Evolutionary conservation across 2,113 vertebrate genomes (phyloP).

Genomic region (Anser cygnoides): DNA sequence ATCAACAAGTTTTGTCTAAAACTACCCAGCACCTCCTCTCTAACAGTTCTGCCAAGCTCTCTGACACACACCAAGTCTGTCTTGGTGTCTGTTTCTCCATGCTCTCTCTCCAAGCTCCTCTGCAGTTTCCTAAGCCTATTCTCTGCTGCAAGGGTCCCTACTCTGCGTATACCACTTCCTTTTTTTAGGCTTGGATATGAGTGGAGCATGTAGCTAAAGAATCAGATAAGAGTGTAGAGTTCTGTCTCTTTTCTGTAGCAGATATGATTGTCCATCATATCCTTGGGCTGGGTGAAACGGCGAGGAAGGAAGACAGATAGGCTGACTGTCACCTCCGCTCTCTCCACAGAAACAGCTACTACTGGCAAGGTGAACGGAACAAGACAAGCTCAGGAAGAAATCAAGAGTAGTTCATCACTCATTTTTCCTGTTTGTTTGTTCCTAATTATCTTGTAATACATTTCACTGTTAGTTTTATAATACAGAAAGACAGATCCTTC

Average conservation of each 20-base stretch:
- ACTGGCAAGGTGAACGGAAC: slow-evolving; percentile 10
- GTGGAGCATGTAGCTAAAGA: background rate
- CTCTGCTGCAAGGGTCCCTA: slow-evolving; percentile 15
- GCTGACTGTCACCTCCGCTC: background rate
- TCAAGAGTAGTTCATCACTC: slow-evolving; percentile 24
- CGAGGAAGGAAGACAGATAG: background rate
- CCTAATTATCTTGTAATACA: slow-evolving; percentile 47
- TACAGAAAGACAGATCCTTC: slow-evolving; percentile 34
- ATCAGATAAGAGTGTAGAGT: background rate
- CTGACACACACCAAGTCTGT: background rate
- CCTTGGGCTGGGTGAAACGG: background rate
- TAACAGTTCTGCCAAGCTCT: background rate
- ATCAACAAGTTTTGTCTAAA: background rate
- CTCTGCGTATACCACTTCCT: background rate
- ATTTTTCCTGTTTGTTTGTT: slow-evolving; percentile 46
- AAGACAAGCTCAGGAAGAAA: slow-evolving; percentile 25
- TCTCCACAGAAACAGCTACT: background rate
- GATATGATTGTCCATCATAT: background rate
- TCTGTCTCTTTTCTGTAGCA: slow-evolving; percentile 9
- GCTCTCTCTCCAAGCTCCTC: too few relatives aligned
- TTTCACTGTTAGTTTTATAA: slow-evolving; percentile 34
- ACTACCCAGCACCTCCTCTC: background rate
- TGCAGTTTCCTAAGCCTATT: background rate
- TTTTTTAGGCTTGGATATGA: background rate
- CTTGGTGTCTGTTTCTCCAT: background rate